phyloP scores from a whole-genome alignment of 2,888 invertebrate species.

The Nomada ferruginata region DNA sequence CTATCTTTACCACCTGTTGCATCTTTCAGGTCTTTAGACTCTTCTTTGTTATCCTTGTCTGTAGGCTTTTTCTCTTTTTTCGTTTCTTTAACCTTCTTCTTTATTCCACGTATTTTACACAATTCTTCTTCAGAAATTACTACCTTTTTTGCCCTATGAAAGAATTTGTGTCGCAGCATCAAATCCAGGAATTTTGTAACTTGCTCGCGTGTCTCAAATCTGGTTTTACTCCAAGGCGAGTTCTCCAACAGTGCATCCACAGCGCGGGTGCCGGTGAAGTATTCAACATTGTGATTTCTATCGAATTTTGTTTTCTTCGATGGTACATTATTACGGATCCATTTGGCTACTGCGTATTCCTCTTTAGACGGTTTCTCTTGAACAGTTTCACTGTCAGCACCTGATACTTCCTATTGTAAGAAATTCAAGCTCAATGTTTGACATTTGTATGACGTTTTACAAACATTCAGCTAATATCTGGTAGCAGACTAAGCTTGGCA shows the following conservation, averaged over 20 bases:
- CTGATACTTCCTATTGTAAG: slow-evolving; percentile 83
- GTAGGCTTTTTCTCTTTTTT: slow-evolving; percentile 82
- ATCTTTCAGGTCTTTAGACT: slow-evolving; percentile 83
- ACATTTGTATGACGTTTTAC: not conserved
- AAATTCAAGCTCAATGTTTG: slow-evolving; percentile 12
- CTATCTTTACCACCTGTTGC: slow-evolving; percentile 77
- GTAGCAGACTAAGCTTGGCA: not conserved
- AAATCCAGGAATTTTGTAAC: slow-evolving; percentile 92
- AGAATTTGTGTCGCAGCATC: slow-evolving; percentile 96
- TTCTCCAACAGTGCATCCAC: slow-evolving; percentile 94
- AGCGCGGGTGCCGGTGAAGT: slow-evolving; percentile 97
- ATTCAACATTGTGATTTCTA: slow-evolving; percentile 96
- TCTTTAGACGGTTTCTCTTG: slow-evolving; percentile 93
- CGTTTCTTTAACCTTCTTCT: slow-evolving; percentile 83
- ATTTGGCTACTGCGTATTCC: slow-evolving; percentile 96
- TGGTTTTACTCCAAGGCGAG: slow-evolving; percentile 94
- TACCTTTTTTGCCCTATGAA: slow-evolving; percentile 96
- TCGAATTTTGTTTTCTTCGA: slow-evolving; percentile 98
- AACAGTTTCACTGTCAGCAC: slow-evolving; percentile 84
- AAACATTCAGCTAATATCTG: not conserved
- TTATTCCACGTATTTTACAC: slow-evolving; percentile 83
- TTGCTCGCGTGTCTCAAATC: slow-evolving; percentile 93
- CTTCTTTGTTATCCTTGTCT: slow-evolving; percentile 82
- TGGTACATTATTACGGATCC: slow-evolving; percentile 96
- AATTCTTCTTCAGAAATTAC: slow-evolving; percentile 84